phyloP scores from a whole-genome alignment of 2,113 vertebrate species.

The Riparia riparia region DNA sequence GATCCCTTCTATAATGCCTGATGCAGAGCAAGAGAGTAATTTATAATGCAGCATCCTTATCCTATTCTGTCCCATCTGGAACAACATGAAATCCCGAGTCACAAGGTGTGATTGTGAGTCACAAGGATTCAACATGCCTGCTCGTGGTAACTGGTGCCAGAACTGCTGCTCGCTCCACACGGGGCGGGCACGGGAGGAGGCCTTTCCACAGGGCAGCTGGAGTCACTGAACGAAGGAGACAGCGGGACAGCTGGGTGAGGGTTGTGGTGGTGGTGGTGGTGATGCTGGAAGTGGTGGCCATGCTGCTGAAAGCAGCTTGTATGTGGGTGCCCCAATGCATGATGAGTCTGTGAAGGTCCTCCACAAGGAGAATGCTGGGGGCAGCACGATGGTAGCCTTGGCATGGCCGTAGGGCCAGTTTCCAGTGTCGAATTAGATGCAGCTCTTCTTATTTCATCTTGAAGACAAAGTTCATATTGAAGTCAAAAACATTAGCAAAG shows the following conservation, averaged over 20 bases:
- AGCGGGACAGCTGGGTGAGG: conserved; percentile 83
- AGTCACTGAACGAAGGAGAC: conserved; percentile 86
- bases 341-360: conserved; percentile 88
- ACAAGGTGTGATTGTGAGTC: not conserved
- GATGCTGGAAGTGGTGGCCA: conserved; percentile 84
- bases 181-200: conserved; percentile 87
- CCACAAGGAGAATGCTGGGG: conserved; percentile 96
- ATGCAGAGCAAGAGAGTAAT: not conserved
- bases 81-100: not conserved
- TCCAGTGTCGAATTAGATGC: conserved; percentile 81
- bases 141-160: conserved; percentile 81
- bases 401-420: conserved; percentile 88
- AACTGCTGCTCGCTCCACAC: conserved; percentile 82
- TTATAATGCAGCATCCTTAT: not conserved
- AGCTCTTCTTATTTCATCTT: conserved; percentile 88
- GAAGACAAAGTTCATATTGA: conserved; percentile 2
- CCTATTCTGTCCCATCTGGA: not conserved
- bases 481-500: not conserved
- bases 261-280: conserved; percentile 89
- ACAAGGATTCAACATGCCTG: conserved; percentile 78
- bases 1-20: not conserved
- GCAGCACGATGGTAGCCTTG: conserved; percentile 94
- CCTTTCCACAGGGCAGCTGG: conserved; percentile 89
- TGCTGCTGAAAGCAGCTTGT: conserved; percentile 90
- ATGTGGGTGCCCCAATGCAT: conserved; percentile 87